Evolutionary conservation across 2,888 invertebrate genomes (phyloP).

Genomic region (Bugula neritina): DNA sequence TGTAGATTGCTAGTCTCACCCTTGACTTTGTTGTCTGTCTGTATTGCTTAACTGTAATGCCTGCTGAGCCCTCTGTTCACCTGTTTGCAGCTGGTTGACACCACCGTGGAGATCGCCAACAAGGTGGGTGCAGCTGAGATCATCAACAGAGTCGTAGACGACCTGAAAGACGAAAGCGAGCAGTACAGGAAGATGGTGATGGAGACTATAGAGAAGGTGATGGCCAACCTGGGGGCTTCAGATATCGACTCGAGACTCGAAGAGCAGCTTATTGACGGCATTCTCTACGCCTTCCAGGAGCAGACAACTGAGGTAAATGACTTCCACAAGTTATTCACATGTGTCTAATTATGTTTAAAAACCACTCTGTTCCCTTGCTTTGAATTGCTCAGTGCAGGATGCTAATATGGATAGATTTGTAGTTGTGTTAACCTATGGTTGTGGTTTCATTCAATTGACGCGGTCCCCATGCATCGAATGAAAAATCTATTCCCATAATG

Average conservation of each 20-base stretch:
- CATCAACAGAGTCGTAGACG: slow-evolving; percentile 95
- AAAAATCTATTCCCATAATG: no score
- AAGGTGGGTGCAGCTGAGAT: slow-evolving; percentile 99
- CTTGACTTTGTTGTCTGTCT: no score
- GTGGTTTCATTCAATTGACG: no score
- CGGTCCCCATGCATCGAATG: no score
- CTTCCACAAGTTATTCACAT: no score
- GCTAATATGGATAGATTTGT: no score
- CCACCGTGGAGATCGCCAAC: slow-evolving; percentile 98
- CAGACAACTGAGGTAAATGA: slow-evolving; percentile 84
- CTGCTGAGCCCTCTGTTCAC: no score
- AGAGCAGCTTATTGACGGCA: slow-evolving; percentile 98
- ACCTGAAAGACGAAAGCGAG: slow-evolving; percentile 98
- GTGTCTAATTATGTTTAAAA: not conserved
- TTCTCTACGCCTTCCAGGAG: slow-evolving; percentile 98
- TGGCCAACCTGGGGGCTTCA: slow-evolving; percentile 92
- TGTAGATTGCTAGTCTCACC: no score
- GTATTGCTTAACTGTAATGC: no score
- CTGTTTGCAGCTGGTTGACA: slow-evolving; percentile 74
- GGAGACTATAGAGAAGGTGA: slow-evolving; percentile 99
- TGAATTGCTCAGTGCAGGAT: no score
- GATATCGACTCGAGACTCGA: slow-evolving; percentile 96
- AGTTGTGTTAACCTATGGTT: no score
- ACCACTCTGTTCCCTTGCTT: no score
- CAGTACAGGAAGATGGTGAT: slow-evolving; percentile 99